Percentiles rank a stretch among this genome's conserved stretches.
These are phyloP conservation scores for Idaea dimidiata DNA, from an alignment of 2,888 invertebrate species.

Conservation along the genomic window DNA sequence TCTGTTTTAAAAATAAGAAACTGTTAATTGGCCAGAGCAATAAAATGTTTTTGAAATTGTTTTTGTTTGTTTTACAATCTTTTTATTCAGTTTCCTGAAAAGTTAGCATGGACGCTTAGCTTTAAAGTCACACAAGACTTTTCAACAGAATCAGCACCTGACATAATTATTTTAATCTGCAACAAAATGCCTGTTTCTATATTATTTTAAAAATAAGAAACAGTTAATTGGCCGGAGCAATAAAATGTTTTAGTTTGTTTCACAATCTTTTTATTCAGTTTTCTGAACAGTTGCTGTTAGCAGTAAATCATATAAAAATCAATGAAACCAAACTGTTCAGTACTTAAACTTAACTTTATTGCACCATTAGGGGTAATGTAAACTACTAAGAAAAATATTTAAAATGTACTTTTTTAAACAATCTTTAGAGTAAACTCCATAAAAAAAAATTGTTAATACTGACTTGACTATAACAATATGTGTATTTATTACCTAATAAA, in stretches of 20 bases:
- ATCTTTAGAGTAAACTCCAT: not conserved
- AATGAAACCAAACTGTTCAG: not conserved
- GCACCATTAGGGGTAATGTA: too few species aligned
- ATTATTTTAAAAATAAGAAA: not conserved
- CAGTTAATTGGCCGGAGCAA: constrained; percentile 11
- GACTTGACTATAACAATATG: not conserved
- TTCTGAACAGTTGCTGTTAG: not conserved
- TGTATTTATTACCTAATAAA: not conserved
- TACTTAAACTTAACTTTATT: too few species aligned
- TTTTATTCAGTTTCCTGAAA: not conserved
- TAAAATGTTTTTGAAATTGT: constrained; percentile 17
- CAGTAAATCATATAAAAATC: not conserved
- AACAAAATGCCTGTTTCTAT: not conserved
- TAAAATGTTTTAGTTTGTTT: constrained; percentile 16
- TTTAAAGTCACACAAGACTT: too few species aligned
- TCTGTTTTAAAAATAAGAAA: constrained; percentile 1
- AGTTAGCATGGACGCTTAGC: too few species aligned
- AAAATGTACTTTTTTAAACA: too few species aligned
- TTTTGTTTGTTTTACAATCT: constrained; percentile 10
- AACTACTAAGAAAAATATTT: too few species aligned
- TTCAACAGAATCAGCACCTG: not conserved
- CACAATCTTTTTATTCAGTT: not conserved
- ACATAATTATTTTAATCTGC: not conserved
- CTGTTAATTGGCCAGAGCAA: constrained; percentile 11
- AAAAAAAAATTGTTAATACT: not conserved